Evolutionary conservation across 1,140 invertebrate species (phyloP).

Genomic region (Drosophila lowei): DNA sequence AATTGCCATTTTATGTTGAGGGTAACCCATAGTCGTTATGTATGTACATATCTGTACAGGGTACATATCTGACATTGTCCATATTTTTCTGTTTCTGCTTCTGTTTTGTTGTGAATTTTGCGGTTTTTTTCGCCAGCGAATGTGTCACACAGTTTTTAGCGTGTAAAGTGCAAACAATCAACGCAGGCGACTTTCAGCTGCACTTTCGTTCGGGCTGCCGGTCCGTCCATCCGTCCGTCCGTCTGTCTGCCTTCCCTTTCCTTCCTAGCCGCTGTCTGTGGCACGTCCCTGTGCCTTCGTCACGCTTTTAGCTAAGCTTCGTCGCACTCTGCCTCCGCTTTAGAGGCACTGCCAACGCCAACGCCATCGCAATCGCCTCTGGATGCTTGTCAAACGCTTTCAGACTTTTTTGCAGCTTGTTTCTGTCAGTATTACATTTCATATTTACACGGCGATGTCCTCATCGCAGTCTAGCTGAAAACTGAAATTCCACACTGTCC

Average conservation of each 20-base stretch:
- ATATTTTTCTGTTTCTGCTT: neutral
- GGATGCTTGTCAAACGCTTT: constrained; percentile 64
- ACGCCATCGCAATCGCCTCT: constrained; percentile 17
- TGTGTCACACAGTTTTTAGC: constrained; percentile 69
- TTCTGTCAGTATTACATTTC: constrained; percentile 77
- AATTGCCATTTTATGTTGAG: no score
- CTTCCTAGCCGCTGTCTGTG: neutral
- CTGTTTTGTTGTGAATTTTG: constrained; percentile 4
- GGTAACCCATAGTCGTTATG: no score
- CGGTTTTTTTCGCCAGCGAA: constrained; percentile 43
- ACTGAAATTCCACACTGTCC: constrained; percentile 17
- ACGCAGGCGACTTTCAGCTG: constrained; percentile 71
- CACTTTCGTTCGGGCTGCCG: constrained; percentile 3
- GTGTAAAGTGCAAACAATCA: constrained; percentile 78
- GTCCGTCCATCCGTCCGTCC: neutral
- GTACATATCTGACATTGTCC: constrained; percentile 5
- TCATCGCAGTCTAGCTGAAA: constrained; percentile 27
- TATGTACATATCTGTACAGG: no score
- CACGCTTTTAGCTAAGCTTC: constrained; percentile 49
- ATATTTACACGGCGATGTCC: constrained; percentile 70
- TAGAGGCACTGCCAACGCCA: no score
- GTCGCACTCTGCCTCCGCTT: constrained; percentile 35
- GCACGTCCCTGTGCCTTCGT: constrained; percentile 1
- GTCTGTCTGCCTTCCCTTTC: neutral
- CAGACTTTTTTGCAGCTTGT: constrained; percentile 67